These are phyloP conservation scores for Parochlus steinenii DNA, from an alignment of 2,888 invertebrate genomes.

Conservation along the genomic window DNA sequence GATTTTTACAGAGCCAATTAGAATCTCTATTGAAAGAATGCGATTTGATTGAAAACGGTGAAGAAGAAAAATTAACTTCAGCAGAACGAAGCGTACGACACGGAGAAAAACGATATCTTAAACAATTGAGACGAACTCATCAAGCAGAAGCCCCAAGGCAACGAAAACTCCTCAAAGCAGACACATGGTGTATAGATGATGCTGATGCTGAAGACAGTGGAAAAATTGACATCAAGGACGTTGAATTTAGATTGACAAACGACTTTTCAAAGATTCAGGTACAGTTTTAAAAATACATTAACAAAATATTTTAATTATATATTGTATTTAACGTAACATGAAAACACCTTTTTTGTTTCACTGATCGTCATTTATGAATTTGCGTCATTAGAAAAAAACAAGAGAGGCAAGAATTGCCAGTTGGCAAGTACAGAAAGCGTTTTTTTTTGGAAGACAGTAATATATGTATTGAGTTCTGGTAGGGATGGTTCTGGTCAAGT, in stretches of 20 bases:
- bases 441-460: too few relatives aligned
- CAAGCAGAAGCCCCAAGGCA: slow-evolving; percentile 51
- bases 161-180: slow-evolving; percentile 57
- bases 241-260: slow-evolving; percentile 72
- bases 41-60: slow-evolving; percentile 38
- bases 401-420: too few relatives aligned
- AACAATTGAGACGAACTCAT: slow-evolving; percentile 60
- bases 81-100: slow-evolving; percentile 66
- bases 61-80: slow-evolving; percentile 40
- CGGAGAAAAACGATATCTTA: slow-evolving; percentile 77
- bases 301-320: slow-evolving; percentile 9
- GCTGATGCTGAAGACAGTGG: slow-evolving; percentile 34
- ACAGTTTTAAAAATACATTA: slow-evolving; percentile 19
- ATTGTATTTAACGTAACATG: too few relatives aligned
- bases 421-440: too few relatives aligned
- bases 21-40: slow-evolving; percentile 62
- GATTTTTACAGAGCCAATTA: too few relatives aligned
- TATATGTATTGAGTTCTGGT: too few relatives aligned
- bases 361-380: too few relatives aligned
- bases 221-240: slow-evolving; percentile 59
- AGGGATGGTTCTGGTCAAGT: too few relatives aligned
- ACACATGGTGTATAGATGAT: slow-evolving; percentile 33
- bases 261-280: slow-evolving; percentile 56
- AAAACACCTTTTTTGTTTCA: too few relatives aligned
- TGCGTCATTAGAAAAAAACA: too few relatives aligned